Conservation (phyloP, 2,888 invertebrate species). For the Drosophila eohydei region DNA sequence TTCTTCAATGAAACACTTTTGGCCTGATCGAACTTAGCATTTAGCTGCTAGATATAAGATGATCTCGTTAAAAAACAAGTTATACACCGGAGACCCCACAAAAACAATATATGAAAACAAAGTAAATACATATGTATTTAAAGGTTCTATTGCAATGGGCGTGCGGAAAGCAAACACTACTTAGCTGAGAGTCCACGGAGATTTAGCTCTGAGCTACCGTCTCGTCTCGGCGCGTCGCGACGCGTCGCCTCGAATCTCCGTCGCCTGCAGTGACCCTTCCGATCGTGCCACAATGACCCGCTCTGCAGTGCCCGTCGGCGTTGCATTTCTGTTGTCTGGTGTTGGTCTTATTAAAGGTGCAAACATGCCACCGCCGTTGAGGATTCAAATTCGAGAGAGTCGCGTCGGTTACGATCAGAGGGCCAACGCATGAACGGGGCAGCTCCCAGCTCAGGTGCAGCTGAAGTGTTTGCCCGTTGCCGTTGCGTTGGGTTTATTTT, state of each 20-base stretch:
- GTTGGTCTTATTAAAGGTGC: constrained; percentile 81
- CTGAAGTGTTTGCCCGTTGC: constrained; percentile 63
- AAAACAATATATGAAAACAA: constrained; percentile 41
- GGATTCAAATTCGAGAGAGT: constrained; percentile 51
- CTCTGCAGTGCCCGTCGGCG: constrained; percentile 41
- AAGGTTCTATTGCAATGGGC: constrained; percentile 49
- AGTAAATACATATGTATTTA: constrained; percentile 42
- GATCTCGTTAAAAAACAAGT: constrained; percentile 45
- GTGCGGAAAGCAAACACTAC: constrained; percentile 50
- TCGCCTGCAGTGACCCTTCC: constrained; percentile 18
- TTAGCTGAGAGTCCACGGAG: constrained; percentile 26
- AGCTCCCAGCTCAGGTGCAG: constrained; percentile 48
- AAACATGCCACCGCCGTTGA: constrained; percentile 80
- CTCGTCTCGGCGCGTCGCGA: constrained; percentile 1
- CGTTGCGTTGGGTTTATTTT: constrained; percentile 67
- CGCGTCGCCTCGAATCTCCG: not conserved
- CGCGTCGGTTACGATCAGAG: constrained; percentile 75
- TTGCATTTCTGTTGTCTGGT: constrained; percentile 45
- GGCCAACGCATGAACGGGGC: constrained; percentile 8
- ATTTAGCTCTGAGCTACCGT: constrained; percentile 34
- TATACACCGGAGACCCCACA: constrained; percentile 15
- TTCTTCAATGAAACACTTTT: not conserved
- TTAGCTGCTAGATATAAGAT: constrained; percentile 47
- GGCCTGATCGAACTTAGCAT: constrained; percentile 26
- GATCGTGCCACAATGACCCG: constrained; percentile 48